phyloP scores from a whole-genome alignment of 2,113 vertebrate species.

The Erythrolamprus reginae region DNA sequence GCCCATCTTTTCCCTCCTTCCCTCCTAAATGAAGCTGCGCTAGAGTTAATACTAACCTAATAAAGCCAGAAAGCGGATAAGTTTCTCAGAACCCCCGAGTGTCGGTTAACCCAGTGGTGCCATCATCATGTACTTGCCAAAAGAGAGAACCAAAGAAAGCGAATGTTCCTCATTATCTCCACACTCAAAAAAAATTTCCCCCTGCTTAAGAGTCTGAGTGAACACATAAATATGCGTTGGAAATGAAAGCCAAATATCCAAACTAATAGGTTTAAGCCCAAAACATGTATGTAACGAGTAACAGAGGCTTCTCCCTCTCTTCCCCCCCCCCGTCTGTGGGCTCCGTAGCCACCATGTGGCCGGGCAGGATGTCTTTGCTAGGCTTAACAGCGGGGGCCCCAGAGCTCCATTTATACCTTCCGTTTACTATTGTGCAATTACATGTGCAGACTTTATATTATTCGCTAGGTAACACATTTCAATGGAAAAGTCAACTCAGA shows the following conservation, averaged over 20 bases:
- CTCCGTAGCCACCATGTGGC: background rate
- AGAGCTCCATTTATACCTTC: slow-evolving; percentile 68
- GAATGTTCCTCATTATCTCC: background rate
- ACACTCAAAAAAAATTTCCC: slow-evolving; percentile 12
- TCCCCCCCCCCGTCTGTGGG: background rate
- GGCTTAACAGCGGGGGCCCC: slow-evolving; percentile 51
- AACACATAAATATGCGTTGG: slow-evolving; percentile 37
- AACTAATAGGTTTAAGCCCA: slow-evolving; percentile 19
- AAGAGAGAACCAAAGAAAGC: slow-evolving; percentile 37
- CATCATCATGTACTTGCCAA: slow-evolving; percentile 22
- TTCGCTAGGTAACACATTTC: slow-evolving; percentile 76
- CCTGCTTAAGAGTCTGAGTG: slow-evolving; percentile 52
- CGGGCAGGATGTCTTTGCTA: slow-evolving; percentile 1
- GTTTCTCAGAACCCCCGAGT: slow-evolving; percentile 40
- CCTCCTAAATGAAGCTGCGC: slow-evolving; percentile 60
- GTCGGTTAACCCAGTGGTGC: slow-evolving; percentile 31
- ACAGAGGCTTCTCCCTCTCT: background rate
- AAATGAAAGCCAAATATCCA: slow-evolving; percentile 9
- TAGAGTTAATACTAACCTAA: slow-evolving; percentile 55
- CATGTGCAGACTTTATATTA: slow-evolving; percentile 64
- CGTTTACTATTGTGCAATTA: slow-evolving; percentile 62
- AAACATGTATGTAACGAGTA: background rate
- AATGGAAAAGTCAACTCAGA: slow-evolving; percentile 67
- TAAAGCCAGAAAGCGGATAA: slow-evolving; percentile 60
- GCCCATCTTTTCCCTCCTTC: slow-evolving; percentile 53